Conservation (phyloP, 2,888 invertebrate species). For the Ephialtes manifestator region DNA sequence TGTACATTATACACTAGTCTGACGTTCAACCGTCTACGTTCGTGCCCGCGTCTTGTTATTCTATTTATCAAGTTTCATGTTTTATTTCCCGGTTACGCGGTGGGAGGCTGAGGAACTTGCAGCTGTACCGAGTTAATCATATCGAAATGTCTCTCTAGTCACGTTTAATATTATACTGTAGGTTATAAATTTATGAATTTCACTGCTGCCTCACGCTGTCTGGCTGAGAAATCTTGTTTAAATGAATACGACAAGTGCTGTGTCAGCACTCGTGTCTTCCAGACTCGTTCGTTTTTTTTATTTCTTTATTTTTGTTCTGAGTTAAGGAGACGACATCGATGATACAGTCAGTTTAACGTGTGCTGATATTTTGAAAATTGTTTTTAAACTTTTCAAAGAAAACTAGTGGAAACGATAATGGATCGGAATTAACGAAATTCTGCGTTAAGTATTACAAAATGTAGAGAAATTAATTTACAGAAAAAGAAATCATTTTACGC, state of each 20-base stretch:
- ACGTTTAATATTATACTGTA: slow-evolving; percentile 12
- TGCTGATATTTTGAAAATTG: too few relatives aligned
- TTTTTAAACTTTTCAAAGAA: background rate
- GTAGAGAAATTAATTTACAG: too few relatives aligned
- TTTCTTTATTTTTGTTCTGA: background rate
- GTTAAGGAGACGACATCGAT: background rate
- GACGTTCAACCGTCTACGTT: slow-evolving; percentile 17
- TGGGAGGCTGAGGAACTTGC: slow-evolving; percentile 26
- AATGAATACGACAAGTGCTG: background rate
- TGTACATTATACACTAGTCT: slow-evolving; percentile 17
- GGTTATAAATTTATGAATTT: slow-evolving; percentile 28
- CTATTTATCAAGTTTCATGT: slow-evolving; percentile 17
- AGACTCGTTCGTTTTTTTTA: background rate
- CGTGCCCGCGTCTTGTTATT: slow-evolving; percentile 10
- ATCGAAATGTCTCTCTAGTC: slow-evolving; percentile 21
- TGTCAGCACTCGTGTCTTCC: slow-evolving; percentile 16
- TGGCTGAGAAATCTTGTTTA: slow-evolving; percentile 5
- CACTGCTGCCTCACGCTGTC: background rate
- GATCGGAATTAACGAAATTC: too few relatives aligned
- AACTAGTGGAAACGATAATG: too few relatives aligned
- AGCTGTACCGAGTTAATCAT: slow-evolving; percentile 63
- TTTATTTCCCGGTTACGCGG: background rate
- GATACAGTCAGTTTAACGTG: too few relatives aligned
- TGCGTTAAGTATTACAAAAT: too few relatives aligned
- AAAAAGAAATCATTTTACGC: too few relatives aligned